Evolutionary conservation across 2,113 vertebrate genomes (phyloP), one percentile per base, ranked within the genome.

Genomic region (Romanogobio albipinnatus): DNA sequence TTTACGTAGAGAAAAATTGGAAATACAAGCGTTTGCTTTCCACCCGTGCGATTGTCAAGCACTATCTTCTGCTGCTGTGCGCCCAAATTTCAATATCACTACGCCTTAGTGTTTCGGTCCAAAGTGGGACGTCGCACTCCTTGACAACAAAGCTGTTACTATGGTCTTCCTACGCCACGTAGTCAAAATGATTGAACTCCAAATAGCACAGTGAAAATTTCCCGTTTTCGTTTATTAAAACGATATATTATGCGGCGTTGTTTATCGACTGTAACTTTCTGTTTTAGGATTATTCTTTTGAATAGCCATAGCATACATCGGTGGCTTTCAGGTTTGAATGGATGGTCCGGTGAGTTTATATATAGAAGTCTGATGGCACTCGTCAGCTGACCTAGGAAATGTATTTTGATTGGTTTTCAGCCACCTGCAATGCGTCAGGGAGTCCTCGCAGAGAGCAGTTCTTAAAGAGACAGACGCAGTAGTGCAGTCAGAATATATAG

Each of bases 401-500:
- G 39, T 14, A 2, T 83, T 51, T 36, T 76, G 84, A 91, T 93
- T 93, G 92, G 92, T 84, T 64, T 2, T 39, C 75, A 70, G 86
- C 89, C 89, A 90, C 90, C 92, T 91, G 92, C 92, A 92, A 92
- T 93, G 92, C 92, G 92, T 92, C 92, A 90, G 89, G 90, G 89
- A 88, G 89, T 84, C 83, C 86, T 84, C 47, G 59, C 59, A 53
- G 82, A 84, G 86, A 33, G 85, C 81, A 45, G 82, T 33, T 81
- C 68, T 90, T 89, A 91, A 90, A 91, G 87, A 53, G n/a, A 89
- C 86, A 89, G 51, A 71, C 29, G 33, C 49, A 39, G 11, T 53
- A 9, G 26, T 43, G 15, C 9, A 58, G 53, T 1, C n/a, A 13
- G 59, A 26, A 29, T 5, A 49, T 17, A 29, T 22, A 64, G 78